Conservation (phyloP, 2,797 vertebrate genomes). For the Stomatorhinus walkeri region DNA sequence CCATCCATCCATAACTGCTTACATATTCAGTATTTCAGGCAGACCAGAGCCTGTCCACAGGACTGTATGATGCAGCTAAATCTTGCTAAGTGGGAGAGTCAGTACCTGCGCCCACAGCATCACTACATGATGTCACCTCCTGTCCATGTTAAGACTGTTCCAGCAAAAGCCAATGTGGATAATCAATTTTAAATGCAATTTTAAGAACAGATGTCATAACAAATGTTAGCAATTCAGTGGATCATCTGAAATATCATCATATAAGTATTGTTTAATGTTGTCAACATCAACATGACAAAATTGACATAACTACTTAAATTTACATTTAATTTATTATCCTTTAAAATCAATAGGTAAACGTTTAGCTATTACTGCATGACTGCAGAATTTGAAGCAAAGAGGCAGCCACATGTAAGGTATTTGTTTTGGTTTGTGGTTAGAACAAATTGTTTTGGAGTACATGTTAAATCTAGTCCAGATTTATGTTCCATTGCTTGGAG, state of each 20-base stretch:
- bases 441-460: constrained; percentile 5
- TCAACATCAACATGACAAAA: background rate
- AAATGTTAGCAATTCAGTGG: background rate
- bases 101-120: background rate
- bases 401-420: background rate
- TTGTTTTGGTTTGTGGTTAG: constrained; percentile 12
- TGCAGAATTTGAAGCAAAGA: background rate
- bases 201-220: constrained; percentile 3
- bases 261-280: background rate
- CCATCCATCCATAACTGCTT: background rate
- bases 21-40: background rate
- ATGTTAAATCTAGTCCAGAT: constrained; percentile 7
- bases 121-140: background rate
- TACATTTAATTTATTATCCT: constrained; percentile 12
- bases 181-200: constrained; percentile 1
- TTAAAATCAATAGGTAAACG: background rate
- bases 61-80: background rate
- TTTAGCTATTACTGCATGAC: background rate
- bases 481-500: background rate
- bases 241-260: background rate
- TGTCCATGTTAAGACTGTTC: background rate
- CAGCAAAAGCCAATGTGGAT: background rate
- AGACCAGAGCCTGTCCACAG: background rate
- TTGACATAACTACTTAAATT: background rate
- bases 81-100: background rate